Evolutionary conservation across 2,888 invertebrate species (phyloP), one percentile per base, ranked within the genome.

Genomic region (Acrocyrtus sp.): DNA sequence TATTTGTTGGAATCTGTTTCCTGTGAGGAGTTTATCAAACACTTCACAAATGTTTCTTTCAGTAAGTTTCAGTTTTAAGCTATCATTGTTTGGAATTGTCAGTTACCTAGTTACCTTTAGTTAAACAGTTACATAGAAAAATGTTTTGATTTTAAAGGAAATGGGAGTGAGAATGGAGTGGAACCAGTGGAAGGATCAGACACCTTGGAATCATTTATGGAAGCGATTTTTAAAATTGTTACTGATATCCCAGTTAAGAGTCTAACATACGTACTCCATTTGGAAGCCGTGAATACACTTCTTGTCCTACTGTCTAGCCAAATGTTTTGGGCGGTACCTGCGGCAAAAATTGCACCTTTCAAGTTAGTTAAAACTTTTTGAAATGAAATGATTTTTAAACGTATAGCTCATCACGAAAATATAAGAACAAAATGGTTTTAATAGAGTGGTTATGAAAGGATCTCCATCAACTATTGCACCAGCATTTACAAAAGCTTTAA

Each of bases 1-100:
- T 97, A 95, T 83, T 87, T 98, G 45, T 92, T 95, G 15, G 96
- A 98, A 84, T 92, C 92, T 81, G 90, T 96, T 15, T 92, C 92
- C 0, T 97, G 98, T 84, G 93, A 93, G 78, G 92, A 95, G 78
- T 86, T 98, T 78, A 87, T 94, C 61, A 89, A 92, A 78, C 94
- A 96, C 83, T 89, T 96, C 78, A 92, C 94, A 83, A 86, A 34
- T 34, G 29, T 22, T 39, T 47, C 17, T 47, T 53, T 27, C 12
- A 34, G 26, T 43, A 54, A 24, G 26, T 45, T 45, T 34, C 21
- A 39, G 21, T n/a, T n/a, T n/a, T n/a, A n/a, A n/a, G n/a, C n/a
- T n/a, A n/a, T n/a, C n/a, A n/a, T n/a, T n/a, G n/a, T n/a, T n/a
- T n/a, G n/a, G n/a, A n/a, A n/a, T n/a, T n/a, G n/a, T n/a, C n/a